Conservation (phyloP, 2,113 vertebrate species). For the Zosterops borbonicus region DNA sequence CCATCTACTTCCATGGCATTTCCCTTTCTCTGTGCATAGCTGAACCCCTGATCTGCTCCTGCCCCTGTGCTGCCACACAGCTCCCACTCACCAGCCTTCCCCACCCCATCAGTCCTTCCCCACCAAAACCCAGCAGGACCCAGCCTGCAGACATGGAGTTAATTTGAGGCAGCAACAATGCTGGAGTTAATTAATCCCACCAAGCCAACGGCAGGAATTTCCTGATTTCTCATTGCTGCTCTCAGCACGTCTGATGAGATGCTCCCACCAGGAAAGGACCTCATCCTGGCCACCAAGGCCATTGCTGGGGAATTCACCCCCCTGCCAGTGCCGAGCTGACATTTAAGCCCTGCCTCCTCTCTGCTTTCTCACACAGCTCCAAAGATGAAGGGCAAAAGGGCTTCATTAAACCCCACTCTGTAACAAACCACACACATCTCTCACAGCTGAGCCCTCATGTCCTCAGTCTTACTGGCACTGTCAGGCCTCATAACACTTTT, state of each 20-base stretch:
- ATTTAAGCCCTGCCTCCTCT: conserved; percentile 16
- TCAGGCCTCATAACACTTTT: background rate
- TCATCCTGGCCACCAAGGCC: background rate
- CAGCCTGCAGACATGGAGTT: background rate
- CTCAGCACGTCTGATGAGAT: background rate
- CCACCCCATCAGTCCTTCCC: background rate
- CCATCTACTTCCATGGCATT: background rate
- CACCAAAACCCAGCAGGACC: background rate
- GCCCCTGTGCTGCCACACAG: background rate
- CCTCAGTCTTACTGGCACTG: background rate
- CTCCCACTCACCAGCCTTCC: background rate
- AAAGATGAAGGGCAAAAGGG: background rate
- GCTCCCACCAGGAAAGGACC: background rate
- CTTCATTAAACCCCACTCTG: background rate
- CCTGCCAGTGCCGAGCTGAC: background rate
- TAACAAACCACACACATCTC: background rate
- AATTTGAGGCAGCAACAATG: background rate
- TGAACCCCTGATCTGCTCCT: background rate
- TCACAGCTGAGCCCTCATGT: background rate
- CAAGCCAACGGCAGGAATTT: background rate
- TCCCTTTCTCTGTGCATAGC: background rate
- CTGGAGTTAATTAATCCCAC: conserved; percentile 31
- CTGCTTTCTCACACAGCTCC: background rate
- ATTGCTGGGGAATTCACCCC: background rate
- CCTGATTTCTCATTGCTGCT: background rate